phyloP scores from a whole-genome alignment of 2,113 vertebrate species.

The Cynopterus brachyotis region DNA sequence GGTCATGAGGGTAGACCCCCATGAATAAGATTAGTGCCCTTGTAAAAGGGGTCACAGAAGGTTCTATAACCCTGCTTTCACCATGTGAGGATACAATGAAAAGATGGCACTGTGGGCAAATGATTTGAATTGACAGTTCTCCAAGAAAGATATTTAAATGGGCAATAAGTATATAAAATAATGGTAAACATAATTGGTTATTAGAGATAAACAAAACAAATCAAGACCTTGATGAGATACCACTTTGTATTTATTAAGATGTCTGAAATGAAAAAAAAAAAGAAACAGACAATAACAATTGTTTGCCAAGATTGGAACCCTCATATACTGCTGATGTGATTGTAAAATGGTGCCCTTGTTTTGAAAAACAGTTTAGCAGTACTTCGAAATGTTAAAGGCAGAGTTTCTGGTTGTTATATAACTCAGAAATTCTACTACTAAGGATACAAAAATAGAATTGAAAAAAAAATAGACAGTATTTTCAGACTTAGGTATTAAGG shows the following conservation, averaged over 20 bases:
- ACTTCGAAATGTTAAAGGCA: background rate
- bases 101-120: background rate
- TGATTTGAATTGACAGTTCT: background rate
- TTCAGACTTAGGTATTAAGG: background rate
- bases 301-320: background rate
- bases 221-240: background rate
- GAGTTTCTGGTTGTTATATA: background rate
- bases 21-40: background rate
- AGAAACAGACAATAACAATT: background rate
- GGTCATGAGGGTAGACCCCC: background rate
- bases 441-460: background rate
- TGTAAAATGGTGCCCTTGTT: background rate
- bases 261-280: background rate
- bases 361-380: background rate
- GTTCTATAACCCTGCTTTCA: background rate
- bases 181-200: background rate
- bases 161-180: background rate
- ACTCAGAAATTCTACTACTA: background rate
- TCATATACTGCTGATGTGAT: background rate
- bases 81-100: background rate
- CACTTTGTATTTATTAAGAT: background rate
- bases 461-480: background rate
- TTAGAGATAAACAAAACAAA: background rate
- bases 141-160: background rate
- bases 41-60: background rate